Evolutionary conservation across 1,140 invertebrate genomes (phyloP).

Genomic region (Lepidurus couesii): DNA sequence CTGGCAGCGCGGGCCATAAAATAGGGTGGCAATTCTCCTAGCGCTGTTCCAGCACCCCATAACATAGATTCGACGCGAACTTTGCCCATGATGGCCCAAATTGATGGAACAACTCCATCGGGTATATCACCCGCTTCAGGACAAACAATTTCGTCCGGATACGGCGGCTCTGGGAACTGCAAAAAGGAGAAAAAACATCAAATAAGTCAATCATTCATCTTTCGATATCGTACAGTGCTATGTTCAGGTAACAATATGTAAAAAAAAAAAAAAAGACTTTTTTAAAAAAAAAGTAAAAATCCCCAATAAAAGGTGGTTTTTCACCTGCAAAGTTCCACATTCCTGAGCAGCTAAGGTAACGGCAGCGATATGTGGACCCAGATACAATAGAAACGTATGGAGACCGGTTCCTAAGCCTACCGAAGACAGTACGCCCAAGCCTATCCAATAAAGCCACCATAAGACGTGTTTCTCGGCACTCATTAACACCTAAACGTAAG

Average conservation of each 20-base stretch:
- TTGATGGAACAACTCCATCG: conserved; percentile 56
- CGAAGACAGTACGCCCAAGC: conserved; percentile 90
- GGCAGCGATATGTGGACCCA: conserved; percentile 84
- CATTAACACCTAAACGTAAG: conserved; percentile 44
- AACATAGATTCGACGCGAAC: conserved; percentile 94
- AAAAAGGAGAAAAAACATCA: conserved; percentile 4
- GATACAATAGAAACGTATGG: conserved; percentile 95
- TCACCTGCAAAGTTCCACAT: conserved; percentile 87
- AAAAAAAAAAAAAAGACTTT: too few species aligned
- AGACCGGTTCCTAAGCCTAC: conserved; percentile 96
- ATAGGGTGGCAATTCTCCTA: conserved; percentile 92
- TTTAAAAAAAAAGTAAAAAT: too few species aligned
- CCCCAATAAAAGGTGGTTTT: conserved; percentile 55
- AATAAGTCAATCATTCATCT: conserved; percentile 34
- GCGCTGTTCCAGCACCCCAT: conserved; percentile 95
- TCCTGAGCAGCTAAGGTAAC: conserved; percentile 98
- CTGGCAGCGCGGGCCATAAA: conserved; percentile 95
- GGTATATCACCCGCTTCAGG: conserved; percentile 55
- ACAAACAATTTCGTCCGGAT: conserved; percentile 65
- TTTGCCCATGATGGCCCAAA: conserved; percentile 90
- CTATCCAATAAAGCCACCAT: conserved; percentile 90
- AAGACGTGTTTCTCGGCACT: conserved; percentile 47
- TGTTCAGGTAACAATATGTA: too few species aligned
- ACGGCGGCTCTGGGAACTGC: conserved; percentile 47
- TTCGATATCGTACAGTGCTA: neutral